Percentiles rank a stretch among this genome's conserved stretches.
phyloP scores from a whole-genome alignment of 2,113 vertebrate genomes.

The Spermophilus dauricus region DNA sequence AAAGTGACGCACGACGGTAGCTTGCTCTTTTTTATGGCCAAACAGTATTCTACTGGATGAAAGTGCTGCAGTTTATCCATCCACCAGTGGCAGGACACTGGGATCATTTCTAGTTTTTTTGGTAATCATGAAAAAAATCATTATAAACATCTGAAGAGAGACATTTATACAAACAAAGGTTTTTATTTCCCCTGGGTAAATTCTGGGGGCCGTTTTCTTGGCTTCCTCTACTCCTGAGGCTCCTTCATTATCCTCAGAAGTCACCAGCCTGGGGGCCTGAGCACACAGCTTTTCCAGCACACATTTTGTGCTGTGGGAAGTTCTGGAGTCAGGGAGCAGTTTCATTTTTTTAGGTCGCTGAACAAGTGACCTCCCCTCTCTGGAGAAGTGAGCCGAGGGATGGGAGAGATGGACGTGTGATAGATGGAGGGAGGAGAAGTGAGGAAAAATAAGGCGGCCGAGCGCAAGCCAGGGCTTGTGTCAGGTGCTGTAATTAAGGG shows the following conservation, averaged over 20 bases:
- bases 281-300: not conserved
- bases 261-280: not conserved
- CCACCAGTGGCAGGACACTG: not conserved
- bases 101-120: not conserved
- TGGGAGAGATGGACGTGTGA: not conserved
- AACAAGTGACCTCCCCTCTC: not conserved
- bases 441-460: not conserved
- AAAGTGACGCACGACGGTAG: not conserved
- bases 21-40: not conserved
- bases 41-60: not conserved
- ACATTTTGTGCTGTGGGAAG: not conserved
- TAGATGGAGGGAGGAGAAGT: not conserved
- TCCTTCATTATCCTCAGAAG: not conserved
- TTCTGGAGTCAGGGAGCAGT: not conserved
- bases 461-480: not conserved
- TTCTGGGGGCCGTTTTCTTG: not conserved
- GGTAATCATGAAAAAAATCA: constrained; percentile 25
- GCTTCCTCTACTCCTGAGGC: not conserved
- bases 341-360: not conserved
- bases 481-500: constrained; percentile 77
- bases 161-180: not conserved
- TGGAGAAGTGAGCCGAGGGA: not conserved
- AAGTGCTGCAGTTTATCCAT: not conserved
- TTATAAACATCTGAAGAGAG: not conserved
- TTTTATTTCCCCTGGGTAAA: not conserved